A percentile compares a stretch with the other conserved stretches of the same genome.
These are phyloP conservation scores for Ridgeia piscesae DNA, from an alignment of 1,140 invertebrate species.

Conservation along the genomic window DNA sequence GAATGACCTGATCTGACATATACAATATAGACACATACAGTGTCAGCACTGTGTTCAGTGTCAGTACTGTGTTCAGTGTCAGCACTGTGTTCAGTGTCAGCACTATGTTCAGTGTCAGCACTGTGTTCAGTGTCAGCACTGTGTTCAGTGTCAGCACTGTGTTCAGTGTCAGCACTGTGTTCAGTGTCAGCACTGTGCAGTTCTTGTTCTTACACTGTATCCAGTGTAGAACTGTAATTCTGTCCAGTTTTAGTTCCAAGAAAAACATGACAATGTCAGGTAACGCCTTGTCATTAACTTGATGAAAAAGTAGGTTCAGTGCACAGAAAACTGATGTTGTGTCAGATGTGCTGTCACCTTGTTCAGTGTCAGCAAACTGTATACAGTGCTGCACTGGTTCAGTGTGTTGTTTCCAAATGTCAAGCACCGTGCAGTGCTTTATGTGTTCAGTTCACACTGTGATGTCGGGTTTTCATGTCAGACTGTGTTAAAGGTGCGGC, in stretches of 20 bases:
- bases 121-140: no score
- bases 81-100: no score
- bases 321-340: background rate
- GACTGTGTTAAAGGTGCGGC: conserved; percentile 59
- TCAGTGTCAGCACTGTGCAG: no score
- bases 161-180: no score
- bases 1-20: background rate
- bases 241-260: no score
- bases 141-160: no score
- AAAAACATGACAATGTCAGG: background rate
- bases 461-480: conserved; percentile 64
- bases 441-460: conserved; percentile 65
- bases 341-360: background rate
- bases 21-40: background rate
- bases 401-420: background rate
- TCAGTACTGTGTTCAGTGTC: no score
- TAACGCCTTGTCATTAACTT: background rate
- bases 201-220: no score
- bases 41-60: no score
- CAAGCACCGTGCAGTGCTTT: background rate
- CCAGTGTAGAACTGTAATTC: no score
- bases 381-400: background rate
- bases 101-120: no score
- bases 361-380: background rate
- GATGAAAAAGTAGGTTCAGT: background rate